A percentile compares a stretch with the other conserved stretches of the same genome.
phyloP scores from a whole-genome alignment of 37 sponge, comb jelly and placozoan genomes.

The Diacarnus erythraeanus region DNA sequence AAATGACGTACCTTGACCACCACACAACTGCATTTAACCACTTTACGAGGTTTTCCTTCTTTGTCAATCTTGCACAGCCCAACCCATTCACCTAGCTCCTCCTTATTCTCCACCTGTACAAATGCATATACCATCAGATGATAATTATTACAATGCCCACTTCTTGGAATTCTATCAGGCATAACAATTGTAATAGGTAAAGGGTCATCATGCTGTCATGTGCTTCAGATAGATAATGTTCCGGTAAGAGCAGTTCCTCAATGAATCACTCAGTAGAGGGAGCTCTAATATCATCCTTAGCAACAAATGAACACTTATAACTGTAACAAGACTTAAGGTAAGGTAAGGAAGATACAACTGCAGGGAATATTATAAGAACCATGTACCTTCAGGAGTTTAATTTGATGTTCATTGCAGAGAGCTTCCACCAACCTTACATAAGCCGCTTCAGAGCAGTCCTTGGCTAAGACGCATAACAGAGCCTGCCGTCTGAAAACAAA shows the following conservation, averaged over 20 bases:
- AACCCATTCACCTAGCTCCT: constrained; percentile 97
- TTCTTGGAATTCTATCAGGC: not conserved
- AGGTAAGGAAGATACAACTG: constrained; percentile 4
- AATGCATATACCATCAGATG: not conserved
- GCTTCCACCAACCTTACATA: constrained; percentile 93
- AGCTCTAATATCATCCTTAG: constrained; percentile 39
- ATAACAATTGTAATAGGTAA: not conserved
- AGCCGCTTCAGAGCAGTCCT: constrained; percentile 86
- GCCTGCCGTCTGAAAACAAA: constrained; percentile 80
- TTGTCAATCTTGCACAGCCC: constrained; percentile 98
- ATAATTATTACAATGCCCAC: not conserved
- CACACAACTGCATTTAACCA: constrained; percentile 98
- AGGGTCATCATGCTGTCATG: not conserved
- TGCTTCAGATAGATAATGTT: constrained; percentile 23
- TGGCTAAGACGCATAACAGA: constrained; percentile 91
- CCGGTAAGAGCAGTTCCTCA: constrained; percentile 38
- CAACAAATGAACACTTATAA: not conserved
- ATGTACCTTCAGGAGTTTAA: constrained; percentile 85
- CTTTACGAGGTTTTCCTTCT: constrained; percentile 95
- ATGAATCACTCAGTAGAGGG: constrained; percentile 53
- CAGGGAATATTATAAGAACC: constrained; percentile 8
- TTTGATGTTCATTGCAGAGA: constrained; percentile 94
- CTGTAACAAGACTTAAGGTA: not conserved
- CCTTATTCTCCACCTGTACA: constrained; percentile 86
- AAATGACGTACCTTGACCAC: constrained; percentile 91